Percentiles rank a stretch among this genome's conserved stretches.
Evolutionary conservation across 1,140 invertebrate genomes (phyloP).

Genomic region (Penaeus japonicus): DNA sequence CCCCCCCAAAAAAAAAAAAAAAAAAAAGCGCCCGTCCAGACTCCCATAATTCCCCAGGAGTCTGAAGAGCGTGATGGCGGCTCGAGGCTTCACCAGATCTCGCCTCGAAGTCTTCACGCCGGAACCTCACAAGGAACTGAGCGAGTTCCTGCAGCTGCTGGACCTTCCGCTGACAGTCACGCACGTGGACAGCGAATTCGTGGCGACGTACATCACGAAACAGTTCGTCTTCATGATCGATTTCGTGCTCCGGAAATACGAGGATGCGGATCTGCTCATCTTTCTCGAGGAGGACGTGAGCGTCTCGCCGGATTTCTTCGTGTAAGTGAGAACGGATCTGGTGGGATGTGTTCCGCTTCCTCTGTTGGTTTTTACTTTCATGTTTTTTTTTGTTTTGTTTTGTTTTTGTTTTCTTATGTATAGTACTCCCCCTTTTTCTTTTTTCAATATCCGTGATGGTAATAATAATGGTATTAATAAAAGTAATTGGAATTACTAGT

Average conservation of each 20-base stretch:
- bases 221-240: constrained; percentile 36
- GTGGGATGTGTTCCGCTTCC: not conserved
- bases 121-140: not conserved
- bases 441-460: too few relatives aligned
- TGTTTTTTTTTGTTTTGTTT: constrained; percentile 10
- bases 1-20: too few relatives aligned
- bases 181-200: not conserved
- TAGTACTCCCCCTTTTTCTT: not conserved
- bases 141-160: not conserved
- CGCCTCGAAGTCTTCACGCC: constrained; percentile 26
- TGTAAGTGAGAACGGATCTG: not conserved
- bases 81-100: constrained; percentile 4
- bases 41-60: not conserved
- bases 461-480: too few relatives aligned
- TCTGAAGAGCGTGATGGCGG: constrained; percentile 20
- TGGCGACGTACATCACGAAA: constrained; percentile 42
- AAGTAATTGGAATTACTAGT: too few relatives aligned
- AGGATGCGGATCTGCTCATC: constrained; percentile 31
- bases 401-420: not conserved
- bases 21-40: too few relatives aligned
- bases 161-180: constrained; percentile 19
- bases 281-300: constrained; percentile 48
- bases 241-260: not conserved
- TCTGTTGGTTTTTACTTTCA: not conserved
- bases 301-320: constrained; percentile 49